Percentiles rank a stretch among this genome's conserved stretches.
Evolutionary conservation across 2,113 vertebrate genomes (phyloP).

Genomic region (Todiramphus saurophagus): DNA sequence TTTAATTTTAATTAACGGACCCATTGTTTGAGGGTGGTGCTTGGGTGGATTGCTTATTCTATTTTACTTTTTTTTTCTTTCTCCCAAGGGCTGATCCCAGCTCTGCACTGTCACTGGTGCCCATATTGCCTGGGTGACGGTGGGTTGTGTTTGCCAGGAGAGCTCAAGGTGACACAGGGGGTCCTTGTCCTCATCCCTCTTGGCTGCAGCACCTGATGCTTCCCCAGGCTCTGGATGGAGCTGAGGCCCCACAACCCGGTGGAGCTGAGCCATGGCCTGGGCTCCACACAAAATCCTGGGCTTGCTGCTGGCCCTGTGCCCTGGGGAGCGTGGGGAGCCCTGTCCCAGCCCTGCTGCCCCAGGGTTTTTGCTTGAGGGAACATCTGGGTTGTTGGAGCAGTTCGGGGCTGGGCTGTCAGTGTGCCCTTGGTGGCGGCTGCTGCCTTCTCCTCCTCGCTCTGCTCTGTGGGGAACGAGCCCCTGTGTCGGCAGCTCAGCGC

Average conservation of each 20-base stretch:
- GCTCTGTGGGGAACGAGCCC: not conserved
- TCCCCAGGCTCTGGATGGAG: not conserved
- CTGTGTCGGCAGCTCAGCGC: not conserved
- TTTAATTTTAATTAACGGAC: conserved; percentile 48
- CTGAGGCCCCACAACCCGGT: not conserved
- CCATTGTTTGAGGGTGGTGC: conserved; percentile 17
- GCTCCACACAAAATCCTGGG: not conserved
- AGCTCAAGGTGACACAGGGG: rapidly evolving
- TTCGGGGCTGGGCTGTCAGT: rapidly evolving
- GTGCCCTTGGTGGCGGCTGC: not conserved
- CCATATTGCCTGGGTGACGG: rapidly evolving
- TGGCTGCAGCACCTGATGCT: rapidly evolving
- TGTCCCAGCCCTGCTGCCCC: rapidly evolving
- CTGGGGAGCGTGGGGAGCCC: not conserved
- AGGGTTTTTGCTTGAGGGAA: not conserved
- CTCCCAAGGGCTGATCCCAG: not conserved
- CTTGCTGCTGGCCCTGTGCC: rapidly evolving
- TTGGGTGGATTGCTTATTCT: not conserved
- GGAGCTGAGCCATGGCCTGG: not conserved
- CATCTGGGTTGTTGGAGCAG: rapidly evolving
- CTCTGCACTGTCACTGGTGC: not conserved
- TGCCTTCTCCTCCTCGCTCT: not conserved
- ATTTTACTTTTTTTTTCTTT: not conserved
- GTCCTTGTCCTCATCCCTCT: not conserved
- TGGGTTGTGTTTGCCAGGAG: not conserved